These are phyloP conservation scores for Trochalopteron elliotii DNA, from an alignment of 2,113 vertebrate genomes.

Conservation along the genomic window DNA sequence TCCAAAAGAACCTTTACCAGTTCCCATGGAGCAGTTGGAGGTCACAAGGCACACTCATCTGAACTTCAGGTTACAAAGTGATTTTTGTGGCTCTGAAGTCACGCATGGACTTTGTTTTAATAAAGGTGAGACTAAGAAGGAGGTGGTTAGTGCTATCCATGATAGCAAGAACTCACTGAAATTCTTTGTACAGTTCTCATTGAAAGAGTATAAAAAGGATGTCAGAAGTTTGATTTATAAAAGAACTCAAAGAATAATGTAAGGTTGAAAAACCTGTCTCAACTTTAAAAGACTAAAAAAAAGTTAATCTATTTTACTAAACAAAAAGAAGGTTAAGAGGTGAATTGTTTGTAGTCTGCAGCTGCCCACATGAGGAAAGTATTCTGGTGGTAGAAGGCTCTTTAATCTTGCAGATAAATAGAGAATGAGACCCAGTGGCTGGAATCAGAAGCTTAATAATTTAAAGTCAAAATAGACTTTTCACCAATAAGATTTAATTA, in stretches of 20 bases:
- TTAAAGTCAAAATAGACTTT: neutral
- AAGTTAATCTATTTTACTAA: neutral
- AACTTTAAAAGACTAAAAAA: neutral
- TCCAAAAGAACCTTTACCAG: neutral
- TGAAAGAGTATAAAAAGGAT: neutral
- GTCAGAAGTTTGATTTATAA: neutral
- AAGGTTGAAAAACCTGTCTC: neutral
- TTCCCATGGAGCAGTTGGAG: neutral
- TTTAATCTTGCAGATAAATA: slow-evolving; percentile 18
- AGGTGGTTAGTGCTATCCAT: neutral
- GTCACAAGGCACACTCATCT: neutral
- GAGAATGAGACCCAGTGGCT: neutral
- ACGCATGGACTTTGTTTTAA: neutral
- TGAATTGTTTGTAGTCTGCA: slow-evolving; percentile 6
- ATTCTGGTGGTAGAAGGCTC: neutral
- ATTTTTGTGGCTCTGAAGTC: neutral
- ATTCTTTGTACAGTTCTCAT: neutral
- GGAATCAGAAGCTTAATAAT: slow-evolving; percentile 7
- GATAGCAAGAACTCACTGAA: neutral
- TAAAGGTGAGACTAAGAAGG: neutral
- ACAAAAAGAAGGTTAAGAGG: slow-evolving; percentile 12
- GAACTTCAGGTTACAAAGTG: neutral
- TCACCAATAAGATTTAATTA: slow-evolving; percentile 7
- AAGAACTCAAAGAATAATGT: neutral
- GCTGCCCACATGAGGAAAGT: neutral